Evolutionary conservation across 2,888 invertebrate genomes (phyloP).

Genomic region (Lasioglossum marginatum): DNA sequence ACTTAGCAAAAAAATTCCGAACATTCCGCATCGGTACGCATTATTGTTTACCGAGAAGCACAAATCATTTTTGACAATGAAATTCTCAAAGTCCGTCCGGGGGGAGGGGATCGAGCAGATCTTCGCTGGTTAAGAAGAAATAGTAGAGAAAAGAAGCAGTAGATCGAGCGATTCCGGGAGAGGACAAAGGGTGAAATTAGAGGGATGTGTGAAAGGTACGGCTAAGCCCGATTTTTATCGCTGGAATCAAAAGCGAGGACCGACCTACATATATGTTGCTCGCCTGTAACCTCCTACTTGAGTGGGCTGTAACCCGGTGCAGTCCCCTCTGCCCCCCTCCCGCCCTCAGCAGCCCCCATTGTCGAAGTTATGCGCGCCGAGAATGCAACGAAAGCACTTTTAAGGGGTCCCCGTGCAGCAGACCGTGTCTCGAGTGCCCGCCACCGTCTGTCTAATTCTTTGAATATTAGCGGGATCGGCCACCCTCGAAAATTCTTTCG

Average conservation of each 20-base stretch:
- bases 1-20: too few species aligned
- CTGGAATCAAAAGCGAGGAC: slow-evolving; percentile 49
- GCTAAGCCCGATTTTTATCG: slow-evolving; percentile 66
- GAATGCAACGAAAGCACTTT: slow-evolving; percentile 74
- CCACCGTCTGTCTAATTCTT: slow-evolving; percentile 78
- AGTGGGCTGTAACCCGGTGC: slow-evolving; percentile 65
- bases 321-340: slow-evolving; percentile 36
- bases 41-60: too few species aligned
- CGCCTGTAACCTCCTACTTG: slow-evolving; percentile 64
- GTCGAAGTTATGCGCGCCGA: slow-evolving; percentile 64
- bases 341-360: slow-evolving; percentile 61
- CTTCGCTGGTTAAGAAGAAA: background rate
- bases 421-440: slow-evolving; percentile 77
- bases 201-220: slow-evolving; percentile 55
- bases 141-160: background rate
- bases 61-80: background rate
- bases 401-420: slow-evolving; percentile 74
- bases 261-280: slow-evolving; percentile 66
- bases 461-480: slow-evolving; percentile 76
- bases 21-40: too few species aligned
- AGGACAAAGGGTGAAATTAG: slow-evolving; percentile 39
- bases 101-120: background rate
- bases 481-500: slow-evolving; percentile 64
- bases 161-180: slow-evolving; percentile 2
- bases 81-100: background rate